phyloP scores from a whole-genome alignment of 2,888 invertebrate species.

The Thecophora atra region DNA sequence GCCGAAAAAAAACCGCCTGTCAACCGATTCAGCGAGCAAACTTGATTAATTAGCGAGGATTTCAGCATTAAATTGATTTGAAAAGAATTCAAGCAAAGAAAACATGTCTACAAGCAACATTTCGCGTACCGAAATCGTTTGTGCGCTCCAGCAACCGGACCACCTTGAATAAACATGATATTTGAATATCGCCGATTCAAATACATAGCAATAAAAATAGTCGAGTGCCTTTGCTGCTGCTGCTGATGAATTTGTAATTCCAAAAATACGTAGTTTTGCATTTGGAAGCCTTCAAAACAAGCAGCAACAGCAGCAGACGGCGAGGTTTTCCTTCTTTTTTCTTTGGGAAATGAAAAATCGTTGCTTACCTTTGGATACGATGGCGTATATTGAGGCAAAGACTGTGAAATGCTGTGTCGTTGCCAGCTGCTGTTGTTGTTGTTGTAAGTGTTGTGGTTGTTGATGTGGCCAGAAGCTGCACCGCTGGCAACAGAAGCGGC shows the following conservation, averaged over 20 bases:
- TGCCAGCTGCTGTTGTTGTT: slow-evolving; percentile 41
- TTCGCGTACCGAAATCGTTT: not conserved
- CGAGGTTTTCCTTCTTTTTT: too few relatives aligned
- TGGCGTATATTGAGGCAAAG: slow-evolving; percentile 45
- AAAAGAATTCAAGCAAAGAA: too few relatives aligned
- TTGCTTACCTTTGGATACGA: slow-evolving; percentile 40
- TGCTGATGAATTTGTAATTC: not conserved
- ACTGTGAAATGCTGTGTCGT: slow-evolving; percentile 45
- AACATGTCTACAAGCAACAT: not conserved
- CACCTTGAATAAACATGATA: slow-evolving; percentile 5
- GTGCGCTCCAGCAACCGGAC: slow-evolving; percentile 4
- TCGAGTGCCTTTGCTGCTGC: not conserved
- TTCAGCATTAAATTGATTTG: too few relatives aligned
- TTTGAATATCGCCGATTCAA: not conserved
- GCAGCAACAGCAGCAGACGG: not conserved
- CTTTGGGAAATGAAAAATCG: not conserved
- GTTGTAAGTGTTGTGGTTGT: slow-evolving; percentile 34
- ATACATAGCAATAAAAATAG: not conserved
- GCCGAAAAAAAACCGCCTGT: too few relatives aligned
- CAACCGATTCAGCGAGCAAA: too few relatives aligned
- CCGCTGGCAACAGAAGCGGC: slow-evolving; percentile 28
- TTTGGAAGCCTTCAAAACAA: not conserved
- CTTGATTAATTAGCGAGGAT: too few relatives aligned
- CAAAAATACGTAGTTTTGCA: not conserved
- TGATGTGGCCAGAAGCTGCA: slow-evolving; percentile 23